Evolutionary conservation across 2,888 invertebrate species (phyloP).

Genomic region (Heliconius charithonia): DNA sequence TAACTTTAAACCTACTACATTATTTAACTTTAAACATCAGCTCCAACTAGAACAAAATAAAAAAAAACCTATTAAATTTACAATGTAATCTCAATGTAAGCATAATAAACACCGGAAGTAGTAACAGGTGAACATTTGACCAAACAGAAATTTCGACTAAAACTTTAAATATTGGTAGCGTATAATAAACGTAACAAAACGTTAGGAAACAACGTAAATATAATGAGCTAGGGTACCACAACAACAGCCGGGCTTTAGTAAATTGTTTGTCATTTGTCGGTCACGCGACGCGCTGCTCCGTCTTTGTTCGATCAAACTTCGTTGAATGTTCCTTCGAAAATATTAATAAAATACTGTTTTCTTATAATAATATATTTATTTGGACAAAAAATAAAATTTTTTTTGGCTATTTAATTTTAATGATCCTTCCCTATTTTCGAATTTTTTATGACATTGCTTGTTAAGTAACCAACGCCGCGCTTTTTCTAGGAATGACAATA

Average conservation of each 20-base stretch:
- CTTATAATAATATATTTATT: background rate
- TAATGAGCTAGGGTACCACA: conserved; percentile 53
- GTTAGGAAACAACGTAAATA: conserved; percentile 35
- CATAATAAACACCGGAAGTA: conserved; percentile 7
- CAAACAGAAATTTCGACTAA: background rate
- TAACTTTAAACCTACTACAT: too few species aligned
- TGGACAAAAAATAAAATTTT: too few species aligned
- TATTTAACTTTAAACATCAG: too few species aligned
- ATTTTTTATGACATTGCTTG: background rate
- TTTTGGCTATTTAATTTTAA: too few species aligned
- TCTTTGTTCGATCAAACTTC: conserved; percentile 53
- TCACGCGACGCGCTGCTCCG: conserved; percentile 60
- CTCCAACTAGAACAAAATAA: too few species aligned
- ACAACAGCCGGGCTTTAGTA: conserved; percentile 38
- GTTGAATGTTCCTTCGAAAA: conserved; percentile 37
- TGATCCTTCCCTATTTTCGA: background rate
- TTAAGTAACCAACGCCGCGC: background rate
- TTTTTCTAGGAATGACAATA: too few species aligned
- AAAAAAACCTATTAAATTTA: background rate
- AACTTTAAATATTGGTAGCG: background rate
- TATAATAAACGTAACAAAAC: conserved; percentile 18
- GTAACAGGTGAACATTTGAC: conserved; percentile 8
- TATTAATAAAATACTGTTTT: background rate
- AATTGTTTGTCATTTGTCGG: conserved; percentile 52
- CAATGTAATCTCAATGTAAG: background rate